Conservation (phyloP, 2,797 vertebrate species). For the Prunella strophiata region DNA sequence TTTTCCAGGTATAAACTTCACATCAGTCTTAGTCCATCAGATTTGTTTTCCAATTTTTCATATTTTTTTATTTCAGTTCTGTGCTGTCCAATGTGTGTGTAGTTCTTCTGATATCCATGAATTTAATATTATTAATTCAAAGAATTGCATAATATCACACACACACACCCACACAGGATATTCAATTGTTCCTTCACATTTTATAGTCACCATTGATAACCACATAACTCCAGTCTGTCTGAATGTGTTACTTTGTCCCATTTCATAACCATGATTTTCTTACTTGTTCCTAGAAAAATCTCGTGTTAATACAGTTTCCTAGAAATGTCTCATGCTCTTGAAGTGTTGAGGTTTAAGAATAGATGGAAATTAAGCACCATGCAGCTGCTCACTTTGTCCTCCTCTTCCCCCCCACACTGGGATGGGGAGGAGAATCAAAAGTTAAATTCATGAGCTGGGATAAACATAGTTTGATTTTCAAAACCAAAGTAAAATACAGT, state of each 20-base stretch:
- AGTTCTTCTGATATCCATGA: background rate
- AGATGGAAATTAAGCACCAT: background rate
- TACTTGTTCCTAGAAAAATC: background rate
- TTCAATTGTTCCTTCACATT: background rate
- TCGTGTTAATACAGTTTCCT: background rate
- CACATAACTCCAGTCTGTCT: background rate
- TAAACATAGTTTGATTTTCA: background rate
- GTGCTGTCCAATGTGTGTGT: background rate
- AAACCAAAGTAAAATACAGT: background rate
- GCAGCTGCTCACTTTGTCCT: fast-evolving
- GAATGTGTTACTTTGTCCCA: background rate
- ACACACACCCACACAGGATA: background rate
- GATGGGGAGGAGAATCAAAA: background rate
- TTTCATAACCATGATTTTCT: background rate
- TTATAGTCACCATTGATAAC: background rate
- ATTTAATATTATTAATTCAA: background rate
- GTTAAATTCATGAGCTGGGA: background rate
- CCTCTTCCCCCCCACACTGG: background rate
- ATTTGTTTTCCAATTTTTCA: background rate
- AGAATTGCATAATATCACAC: background rate
- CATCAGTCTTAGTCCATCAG: background rate
- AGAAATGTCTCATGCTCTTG: background rate
- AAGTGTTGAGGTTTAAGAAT: background rate
- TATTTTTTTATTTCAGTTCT: background rate
- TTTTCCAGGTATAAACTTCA: background rate